Conservation (phyloP, 2,113 vertebrate species). For the Casuarius casuarius region DNA sequence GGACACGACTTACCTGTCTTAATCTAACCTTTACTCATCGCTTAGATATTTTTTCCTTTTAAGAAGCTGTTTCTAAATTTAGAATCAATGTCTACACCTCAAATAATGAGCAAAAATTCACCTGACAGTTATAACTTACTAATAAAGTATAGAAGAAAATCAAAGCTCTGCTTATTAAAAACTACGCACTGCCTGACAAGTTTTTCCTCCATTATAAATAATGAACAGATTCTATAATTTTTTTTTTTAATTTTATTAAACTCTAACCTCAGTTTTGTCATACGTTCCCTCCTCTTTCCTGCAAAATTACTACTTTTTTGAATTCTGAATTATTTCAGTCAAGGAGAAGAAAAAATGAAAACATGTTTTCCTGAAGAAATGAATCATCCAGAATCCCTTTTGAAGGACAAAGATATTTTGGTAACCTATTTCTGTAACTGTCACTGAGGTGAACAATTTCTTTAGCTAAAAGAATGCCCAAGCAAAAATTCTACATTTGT, state of each 20-base stretch:
- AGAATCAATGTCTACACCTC: neutral
- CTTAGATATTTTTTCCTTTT: neutral
- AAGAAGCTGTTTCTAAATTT: slow-evolving; percentile 32
- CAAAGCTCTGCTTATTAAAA: slow-evolving; percentile 23
- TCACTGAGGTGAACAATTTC: neutral
- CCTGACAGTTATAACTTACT: slow-evolving; percentile 22
- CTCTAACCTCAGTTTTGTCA: neutral
- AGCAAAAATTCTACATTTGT: slow-evolving; percentile 3
- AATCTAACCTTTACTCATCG: slow-evolving; percentile 28
- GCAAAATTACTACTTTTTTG: neutral
- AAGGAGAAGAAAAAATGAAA: neutral
- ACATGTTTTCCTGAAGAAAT: neutral
- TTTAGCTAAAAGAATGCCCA: neutral
- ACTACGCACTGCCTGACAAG: neutral
- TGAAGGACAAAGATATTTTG: neutral
- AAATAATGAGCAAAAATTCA: slow-evolving; percentile 38
- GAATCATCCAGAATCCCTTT: neutral
- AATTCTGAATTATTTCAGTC: neutral
- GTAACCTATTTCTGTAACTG: neutral
- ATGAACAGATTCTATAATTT: neutral
- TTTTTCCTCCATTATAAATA: neutral
- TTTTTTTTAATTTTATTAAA: neutral
- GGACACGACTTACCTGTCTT: neutral
- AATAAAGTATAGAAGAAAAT: slow-evolving; percentile 35
- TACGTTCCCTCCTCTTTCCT: neutral